Evolutionary conservation across 2,797 vertebrate species (phyloP), one percentile per base, ranked within the genome.

Genomic region (Siniperca undulata): DNA sequence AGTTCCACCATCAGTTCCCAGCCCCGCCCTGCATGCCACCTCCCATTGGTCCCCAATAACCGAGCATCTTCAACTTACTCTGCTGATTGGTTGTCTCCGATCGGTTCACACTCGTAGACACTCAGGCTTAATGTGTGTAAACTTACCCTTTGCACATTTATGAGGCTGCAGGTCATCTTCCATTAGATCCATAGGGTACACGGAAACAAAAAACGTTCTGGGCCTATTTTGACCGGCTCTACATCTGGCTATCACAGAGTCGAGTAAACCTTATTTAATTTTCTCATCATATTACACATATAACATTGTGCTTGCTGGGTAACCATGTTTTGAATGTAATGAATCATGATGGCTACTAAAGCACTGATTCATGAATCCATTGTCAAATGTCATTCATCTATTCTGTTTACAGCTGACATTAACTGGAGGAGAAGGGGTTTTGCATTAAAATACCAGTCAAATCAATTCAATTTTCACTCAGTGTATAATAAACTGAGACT

Each of bases 1-100:
- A 91, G 90, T 86, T 89, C 75, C 90, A 85, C 88, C 89, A 93
- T 95, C 94, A 90, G 79, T 95, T 93, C 88, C 79, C 75, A 52
- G 74, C 74, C 80, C 78, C 24, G 66, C 88, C 84, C 40, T n/a
- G 58, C 46, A 69, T 24, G 16, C 78, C 86, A 68, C 50, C 68
- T 89, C 76, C 82, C 83, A 89, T 91, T 87, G 91, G 89, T 84
- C 66, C 76, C 74, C 60, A 60, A 52, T 70, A 86, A 73, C 65
- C 1, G 0, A 77, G 75, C 30, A 5, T 81, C 87, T 76, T 77
- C 64, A 74, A 52, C 64, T 59, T 78, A 79, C 7, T 55, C 36
- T 0, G 16, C 62, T 40, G 82, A 89, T 78, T 84, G 78, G 87
- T 80, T 70, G 75, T 84, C 77, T 87, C 80, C 24, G 1, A 78